Evolutionary conservation across 2,113 vertebrate genomes (phyloP).

Genomic region (Gulo gulo): DNA sequence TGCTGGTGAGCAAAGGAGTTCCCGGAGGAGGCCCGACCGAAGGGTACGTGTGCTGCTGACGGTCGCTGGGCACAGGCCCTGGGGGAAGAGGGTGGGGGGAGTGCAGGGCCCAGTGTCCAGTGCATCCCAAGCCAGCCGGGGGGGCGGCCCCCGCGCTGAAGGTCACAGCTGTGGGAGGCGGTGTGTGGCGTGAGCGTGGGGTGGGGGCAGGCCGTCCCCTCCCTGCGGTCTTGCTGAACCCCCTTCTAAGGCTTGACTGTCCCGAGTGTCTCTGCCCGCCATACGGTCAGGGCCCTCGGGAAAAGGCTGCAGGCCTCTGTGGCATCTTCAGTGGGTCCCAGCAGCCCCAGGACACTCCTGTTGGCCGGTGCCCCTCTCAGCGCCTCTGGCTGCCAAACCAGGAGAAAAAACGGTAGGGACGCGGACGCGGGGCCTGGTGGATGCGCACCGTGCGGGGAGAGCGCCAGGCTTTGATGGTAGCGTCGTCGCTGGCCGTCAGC

Average conservation of each 20-base stretch:
- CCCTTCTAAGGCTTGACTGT: neutral
- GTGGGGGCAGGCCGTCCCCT: neutral
- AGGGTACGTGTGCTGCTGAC: fast-evolving
- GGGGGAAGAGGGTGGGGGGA: neutral
- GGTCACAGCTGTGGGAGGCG: neutral
- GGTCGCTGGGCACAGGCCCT: neutral
- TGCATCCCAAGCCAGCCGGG: neutral
- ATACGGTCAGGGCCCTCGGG: fast-evolving
- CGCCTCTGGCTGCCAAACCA: constrained; percentile 86
- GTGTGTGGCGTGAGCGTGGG: neutral
- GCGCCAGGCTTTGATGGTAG: constrained; percentile 97
- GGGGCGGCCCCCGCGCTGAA: neutral
- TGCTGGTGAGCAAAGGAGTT: too few relatives aligned
- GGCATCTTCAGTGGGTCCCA: neutral
- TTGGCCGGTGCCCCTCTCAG: constrained; percentile 56
- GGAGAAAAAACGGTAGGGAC: constrained; percentile 84
- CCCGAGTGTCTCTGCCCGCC: neutral
- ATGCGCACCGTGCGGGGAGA: constrained; percentile 87
- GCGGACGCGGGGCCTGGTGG: constrained; percentile 71
- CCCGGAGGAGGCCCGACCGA: neutral
- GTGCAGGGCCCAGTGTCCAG: neutral
- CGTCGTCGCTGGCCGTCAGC: constrained; percentile 93
- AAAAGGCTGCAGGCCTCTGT: neutral
- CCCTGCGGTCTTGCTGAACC: neutral
- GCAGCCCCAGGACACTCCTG: neutral